Evolutionary conservation across 1,140 invertebrate genomes (phyloP).

Genomic region (Lanistes nyassanus): DNA sequence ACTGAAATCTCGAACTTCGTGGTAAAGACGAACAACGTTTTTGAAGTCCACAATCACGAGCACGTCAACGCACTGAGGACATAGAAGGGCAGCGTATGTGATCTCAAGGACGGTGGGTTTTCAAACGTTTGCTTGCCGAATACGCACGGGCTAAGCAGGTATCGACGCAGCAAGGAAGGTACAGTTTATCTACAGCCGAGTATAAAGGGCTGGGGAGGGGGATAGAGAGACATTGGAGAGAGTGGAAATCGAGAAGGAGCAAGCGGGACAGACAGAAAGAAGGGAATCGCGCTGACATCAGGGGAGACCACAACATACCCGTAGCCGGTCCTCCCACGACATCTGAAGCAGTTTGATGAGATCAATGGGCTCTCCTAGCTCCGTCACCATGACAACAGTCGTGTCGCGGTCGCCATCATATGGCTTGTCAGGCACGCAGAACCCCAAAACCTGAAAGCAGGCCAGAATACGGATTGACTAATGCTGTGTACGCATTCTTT

Average conservation of each 20-base stretch:
- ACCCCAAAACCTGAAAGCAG: constrained; percentile 58
- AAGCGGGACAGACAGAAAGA: not conserved
- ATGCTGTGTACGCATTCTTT: too few species aligned
- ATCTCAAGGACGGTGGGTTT: not conserved
- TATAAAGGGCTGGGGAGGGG: not conserved
- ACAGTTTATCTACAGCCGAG: not conserved
- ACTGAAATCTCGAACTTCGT: not conserved
- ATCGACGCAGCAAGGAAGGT: not conserved
- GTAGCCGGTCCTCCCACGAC: constrained; percentile 68
- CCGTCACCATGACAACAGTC: constrained; percentile 66
- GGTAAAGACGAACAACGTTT: not conserved
- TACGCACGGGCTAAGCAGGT: too few species aligned
- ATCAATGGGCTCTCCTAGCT: constrained; percentile 69
- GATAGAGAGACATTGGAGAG: not conserved
- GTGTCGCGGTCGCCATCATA: constrained; percentile 38
- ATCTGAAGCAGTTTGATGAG: constrained; percentile 68
- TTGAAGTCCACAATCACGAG: not conserved
- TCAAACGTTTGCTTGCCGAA: too few species aligned
- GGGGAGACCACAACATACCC: constrained; percentile 51
- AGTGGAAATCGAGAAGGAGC: not conserved
- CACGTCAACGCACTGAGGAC: not conserved
- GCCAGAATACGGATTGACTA: too few species aligned
- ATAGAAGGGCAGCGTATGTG: not conserved
- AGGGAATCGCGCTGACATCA: not conserved
- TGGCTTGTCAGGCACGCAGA: constrained; percentile 53